Base-by-base conservation (phyloP, 1,140 invertebrate genomes). In the Druon quercuslanigerum region DNA sequence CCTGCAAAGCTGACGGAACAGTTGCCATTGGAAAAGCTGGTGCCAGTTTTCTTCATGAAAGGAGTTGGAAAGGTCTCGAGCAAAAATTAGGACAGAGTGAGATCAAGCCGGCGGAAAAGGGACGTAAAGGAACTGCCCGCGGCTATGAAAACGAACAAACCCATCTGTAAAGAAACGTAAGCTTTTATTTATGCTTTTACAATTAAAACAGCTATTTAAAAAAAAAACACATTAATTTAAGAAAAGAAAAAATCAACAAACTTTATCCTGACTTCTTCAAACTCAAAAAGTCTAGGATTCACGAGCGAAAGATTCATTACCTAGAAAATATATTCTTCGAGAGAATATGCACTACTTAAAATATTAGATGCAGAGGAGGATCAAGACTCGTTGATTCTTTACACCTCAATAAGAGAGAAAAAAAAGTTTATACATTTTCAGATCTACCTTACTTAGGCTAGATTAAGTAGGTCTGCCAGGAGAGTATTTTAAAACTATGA, bases 21-120 rank as follows among this genome's bases (percentile, higher is more conserved):
- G 74, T 93, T 60, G 90, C 89, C 4, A 92, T 91, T 78, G 90
- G 92, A 87, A 82, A 89, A 93, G 77, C 93, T 85, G 92, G 93
- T 80, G 87, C 92, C 87, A 87, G 92, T 89, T 92, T 93, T 79
- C 91, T 96, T 12, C 89, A 93, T 75, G 92, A 93, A 56, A 92
- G 95, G 87, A 93, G 93, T 6, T 96, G 95, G 95, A 93, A 93
- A 82, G 96, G 96, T 4, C 89, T 96, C 51, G 94, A 96, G 84
- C 95, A 95, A 83, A 94, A 94, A 79, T 86, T 96, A 74, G 95
- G 95, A 0, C 88, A 94, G 84, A 94, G 93, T 52, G 92, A 94
- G 79, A 93, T 94, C 80, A 85, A 92, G 81, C 92, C 93, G 5
- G 91, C 92, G 76, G 90, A 93, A 82, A 82, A 82, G 50, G 96